These are phyloP conservation scores for Xenentodon cancila DNA, from an alignment of 2,797 vertebrate species.

Conservation along the genomic window DNA sequence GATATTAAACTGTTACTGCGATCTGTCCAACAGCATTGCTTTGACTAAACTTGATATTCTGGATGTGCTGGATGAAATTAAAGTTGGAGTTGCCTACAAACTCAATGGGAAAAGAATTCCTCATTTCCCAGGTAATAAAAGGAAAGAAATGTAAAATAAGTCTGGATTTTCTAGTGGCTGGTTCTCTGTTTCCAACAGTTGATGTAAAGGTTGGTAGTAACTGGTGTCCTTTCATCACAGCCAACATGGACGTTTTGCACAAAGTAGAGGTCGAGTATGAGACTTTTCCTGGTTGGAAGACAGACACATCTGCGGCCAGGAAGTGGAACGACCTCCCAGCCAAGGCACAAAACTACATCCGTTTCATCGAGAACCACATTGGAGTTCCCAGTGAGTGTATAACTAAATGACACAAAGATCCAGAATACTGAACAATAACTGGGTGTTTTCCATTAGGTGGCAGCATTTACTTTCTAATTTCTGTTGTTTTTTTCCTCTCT, in stretches of 20 bases:
- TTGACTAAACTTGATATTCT: constrained; percentile 98
- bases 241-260: constrained; percentile 96
- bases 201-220: constrained; percentile 9
- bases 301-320: constrained; percentile 91
- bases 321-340: constrained; percentile 95
- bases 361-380: constrained; percentile 98
- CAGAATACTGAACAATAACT: not conserved
- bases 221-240: constrained; percentile 69
- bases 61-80: constrained; percentile 94
- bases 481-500: constrained; percentile 27
- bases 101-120: constrained; percentile 94
- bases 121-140: constrained; percentile 91
- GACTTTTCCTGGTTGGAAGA: constrained; percentile 96
- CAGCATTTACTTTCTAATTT: constrained; percentile 24
- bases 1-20: not conserved
- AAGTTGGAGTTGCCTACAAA: constrained; percentile 95
- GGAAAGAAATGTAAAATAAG: not conserved
- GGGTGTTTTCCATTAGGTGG: constrained; percentile 14
- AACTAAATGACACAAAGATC: constrained; percentile 13
- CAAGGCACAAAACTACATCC: constrained; percentile 96
- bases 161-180: not conserved
- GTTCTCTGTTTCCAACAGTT: not conserved
- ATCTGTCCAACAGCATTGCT: constrained; percentile 85
- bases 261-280: constrained; percentile 98
- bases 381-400: constrained; percentile 89